Conservation (phyloP, 2,888 invertebrate species). For the Sturmia bella region DNA sequence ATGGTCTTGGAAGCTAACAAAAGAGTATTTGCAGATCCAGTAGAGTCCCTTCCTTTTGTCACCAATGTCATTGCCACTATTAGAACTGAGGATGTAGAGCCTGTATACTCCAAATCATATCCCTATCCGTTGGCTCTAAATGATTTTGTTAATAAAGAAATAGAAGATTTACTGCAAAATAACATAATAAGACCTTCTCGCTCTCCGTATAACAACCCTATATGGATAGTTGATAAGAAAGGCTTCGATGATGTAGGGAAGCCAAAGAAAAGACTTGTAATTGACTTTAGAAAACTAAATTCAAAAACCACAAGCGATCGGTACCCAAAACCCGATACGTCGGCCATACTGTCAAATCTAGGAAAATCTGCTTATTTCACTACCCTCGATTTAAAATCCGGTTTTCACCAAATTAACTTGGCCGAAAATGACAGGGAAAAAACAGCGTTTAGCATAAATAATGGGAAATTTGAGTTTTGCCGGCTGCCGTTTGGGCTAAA, state of each 20-base stretch:
- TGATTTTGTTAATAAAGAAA: too few relatives aligned
- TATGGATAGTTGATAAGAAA: too few relatives aligned
- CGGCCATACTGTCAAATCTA: conserved; percentile 46
- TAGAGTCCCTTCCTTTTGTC: conserved; percentile 69
- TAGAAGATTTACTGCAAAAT: too few relatives aligned
- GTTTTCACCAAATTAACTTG: conserved; percentile 43
- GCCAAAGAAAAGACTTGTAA: too few relatives aligned
- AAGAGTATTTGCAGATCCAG: conserved; percentile 23
- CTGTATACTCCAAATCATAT: too few relatives aligned
- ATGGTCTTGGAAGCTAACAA: conserved; percentile 9
- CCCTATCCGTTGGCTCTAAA: too few relatives aligned
- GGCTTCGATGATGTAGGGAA: too few relatives aligned
- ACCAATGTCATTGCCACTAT: conserved; percentile 42
- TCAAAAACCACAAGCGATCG: too few relatives aligned
- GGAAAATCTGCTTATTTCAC: conserved; percentile 32
- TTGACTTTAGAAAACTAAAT: too few relatives aligned
- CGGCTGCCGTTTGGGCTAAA: too few relatives aligned
- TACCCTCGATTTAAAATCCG: conserved; percentile 41
- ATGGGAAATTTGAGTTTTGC: conserved; percentile 76
- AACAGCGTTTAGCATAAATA: conserved; percentile 52
- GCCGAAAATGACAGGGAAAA: conserved; percentile 40
- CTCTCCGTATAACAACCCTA: too few relatives aligned
- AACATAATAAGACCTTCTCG: too few relatives aligned
- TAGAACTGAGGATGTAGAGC: conserved; percentile 41
- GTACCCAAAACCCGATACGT: conserved; percentile 23